Evolutionary conservation across 1,140 invertebrate species (phyloP).

Genomic region (Lepidurus apus): DNA sequence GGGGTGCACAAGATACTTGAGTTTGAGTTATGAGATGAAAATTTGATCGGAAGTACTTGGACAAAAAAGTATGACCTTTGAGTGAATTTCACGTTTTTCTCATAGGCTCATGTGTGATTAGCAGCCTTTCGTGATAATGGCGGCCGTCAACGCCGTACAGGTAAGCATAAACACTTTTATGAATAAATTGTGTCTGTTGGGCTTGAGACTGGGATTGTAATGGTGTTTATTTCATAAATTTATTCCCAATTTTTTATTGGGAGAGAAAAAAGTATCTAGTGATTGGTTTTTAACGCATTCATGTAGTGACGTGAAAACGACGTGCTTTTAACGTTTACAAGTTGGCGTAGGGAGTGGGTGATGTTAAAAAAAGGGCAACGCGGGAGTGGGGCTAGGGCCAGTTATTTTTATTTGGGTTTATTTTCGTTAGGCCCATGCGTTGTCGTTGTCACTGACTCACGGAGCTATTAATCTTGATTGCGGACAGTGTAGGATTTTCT

Average conservation of each 20-base stretch:
- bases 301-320: neutral
- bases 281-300: neutral
- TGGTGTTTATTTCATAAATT: neutral
- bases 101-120: neutral
- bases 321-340: neutral
- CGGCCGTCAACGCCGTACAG: conserved; percentile 16
- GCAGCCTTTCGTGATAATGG: conserved; percentile 21
- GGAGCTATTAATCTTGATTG: neutral
- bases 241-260: neutral
- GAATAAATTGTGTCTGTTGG: neutral
- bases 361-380: neutral
- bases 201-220: too few relatives aligned
- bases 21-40: neutral
- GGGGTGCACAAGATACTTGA: neutral
- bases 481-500: neutral
- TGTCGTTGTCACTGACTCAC: conserved; percentile 1
- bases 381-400: neutral
- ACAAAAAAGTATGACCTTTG: neutral
- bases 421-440: conserved; percentile 5
- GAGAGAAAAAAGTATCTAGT: too few relatives aligned
- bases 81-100: neutral
- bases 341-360: neutral
- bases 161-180: neutral
- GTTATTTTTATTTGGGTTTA: conserved; percentile 12
- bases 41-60: neutral